Evolutionary conservation across 2,113 vertebrate genomes (phyloP).

Genomic region (Ictalurus punctatus): DNA sequence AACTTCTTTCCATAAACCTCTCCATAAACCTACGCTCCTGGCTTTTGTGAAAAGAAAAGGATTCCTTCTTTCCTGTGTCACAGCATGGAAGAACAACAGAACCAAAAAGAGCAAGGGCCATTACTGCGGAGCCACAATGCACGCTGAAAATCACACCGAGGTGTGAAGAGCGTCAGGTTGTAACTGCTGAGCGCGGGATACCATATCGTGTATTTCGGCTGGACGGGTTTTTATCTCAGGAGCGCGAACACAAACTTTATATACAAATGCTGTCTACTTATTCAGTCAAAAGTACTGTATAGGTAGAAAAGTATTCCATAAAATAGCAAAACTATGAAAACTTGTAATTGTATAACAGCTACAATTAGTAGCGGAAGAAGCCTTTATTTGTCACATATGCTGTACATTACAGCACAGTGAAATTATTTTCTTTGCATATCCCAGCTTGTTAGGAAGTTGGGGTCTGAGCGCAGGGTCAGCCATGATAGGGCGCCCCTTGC

Average conservation of each 20-base stretch:
- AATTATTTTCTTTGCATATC: too few relatives aligned
- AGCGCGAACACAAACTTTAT: not conserved
- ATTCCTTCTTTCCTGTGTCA: conserved; percentile 57
- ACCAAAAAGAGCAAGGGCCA: conserved; percentile 7
- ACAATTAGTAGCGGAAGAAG: too few relatives aligned
- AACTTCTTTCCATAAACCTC: not conserved
- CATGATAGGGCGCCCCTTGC: too few relatives aligned
- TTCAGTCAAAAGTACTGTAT: not conserved
- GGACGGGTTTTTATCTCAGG: too few relatives aligned
- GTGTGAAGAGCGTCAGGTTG: conserved; percentile 22
- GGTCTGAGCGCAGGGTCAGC: too few relatives aligned
- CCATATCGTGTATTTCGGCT: not conserved
- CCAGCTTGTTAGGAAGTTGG: too few relatives aligned
- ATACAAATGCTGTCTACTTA: not conserved
- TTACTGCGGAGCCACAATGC: conserved; percentile 4
- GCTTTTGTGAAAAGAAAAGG: not conserved
- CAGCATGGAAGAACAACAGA: conserved; percentile 50
- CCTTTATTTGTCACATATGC: too few relatives aligned
- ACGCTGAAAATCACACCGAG: conserved; percentile 30
- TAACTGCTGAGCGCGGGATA: conserved; percentile 10
- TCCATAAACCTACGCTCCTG: not conserved
- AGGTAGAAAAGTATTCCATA: not conserved
- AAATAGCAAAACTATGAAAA: too few relatives aligned
- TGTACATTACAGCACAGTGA: too few relatives aligned
- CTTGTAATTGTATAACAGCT: too few relatives aligned